Conservation (phyloP, 2,113 vertebrate genomes). For the Cygnus atratus region DNA sequence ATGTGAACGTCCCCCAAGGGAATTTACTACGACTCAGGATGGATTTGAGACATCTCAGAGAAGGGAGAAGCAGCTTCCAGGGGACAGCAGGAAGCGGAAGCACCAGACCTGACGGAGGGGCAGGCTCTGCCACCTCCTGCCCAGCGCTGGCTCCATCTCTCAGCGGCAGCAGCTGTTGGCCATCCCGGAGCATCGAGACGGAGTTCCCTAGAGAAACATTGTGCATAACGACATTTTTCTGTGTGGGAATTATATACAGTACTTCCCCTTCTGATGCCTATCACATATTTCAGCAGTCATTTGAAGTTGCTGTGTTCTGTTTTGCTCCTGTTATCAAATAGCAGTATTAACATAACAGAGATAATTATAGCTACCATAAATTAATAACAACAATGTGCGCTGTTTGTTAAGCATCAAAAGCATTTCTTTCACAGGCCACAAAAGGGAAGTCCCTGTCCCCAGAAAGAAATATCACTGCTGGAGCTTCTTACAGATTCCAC, state of each 20-base stretch:
- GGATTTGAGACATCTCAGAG: conserved; percentile 42
- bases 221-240: conserved; percentile 52
- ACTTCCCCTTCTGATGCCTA: conserved; percentile 58
- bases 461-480: neutral
- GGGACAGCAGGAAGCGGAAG: neutral
- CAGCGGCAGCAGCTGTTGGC: neutral
- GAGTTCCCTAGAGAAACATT: conserved; percentile 41
- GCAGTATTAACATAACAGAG: conserved; percentile 4
- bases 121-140: neutral
- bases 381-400: neutral
- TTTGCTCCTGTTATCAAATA: conserved; percentile 40
- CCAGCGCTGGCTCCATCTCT: neutral
- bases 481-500: neutral
- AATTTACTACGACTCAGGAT: conserved; percentile 16
- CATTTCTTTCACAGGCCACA: neutral
- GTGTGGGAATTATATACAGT: conserved; percentile 56
- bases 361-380: conserved; percentile 49
- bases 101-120: neutral
- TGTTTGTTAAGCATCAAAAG: neutral
- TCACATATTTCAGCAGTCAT: conserved; percentile 26
- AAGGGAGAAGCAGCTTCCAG: neutral
- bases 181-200: neutral
- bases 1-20: neutral
- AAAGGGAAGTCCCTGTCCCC: neutral
- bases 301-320: conserved; percentile 26